Conservation (phyloP, 2,888 invertebrate genomes). For the Perizoma flavofasciatum region DNA sequence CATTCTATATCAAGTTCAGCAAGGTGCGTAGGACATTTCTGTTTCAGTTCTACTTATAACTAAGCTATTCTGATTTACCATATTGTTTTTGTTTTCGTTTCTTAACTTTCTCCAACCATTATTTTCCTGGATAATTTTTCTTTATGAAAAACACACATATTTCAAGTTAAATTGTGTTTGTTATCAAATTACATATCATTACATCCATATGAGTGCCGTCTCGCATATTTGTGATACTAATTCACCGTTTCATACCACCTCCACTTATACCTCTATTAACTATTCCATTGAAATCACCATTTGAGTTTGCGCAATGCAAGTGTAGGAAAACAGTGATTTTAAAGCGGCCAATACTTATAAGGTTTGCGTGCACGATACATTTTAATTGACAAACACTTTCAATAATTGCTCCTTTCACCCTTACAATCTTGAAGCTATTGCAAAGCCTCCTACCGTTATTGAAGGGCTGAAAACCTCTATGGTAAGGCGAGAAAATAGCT, state of each 20-base stretch:
- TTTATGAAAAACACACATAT: no score
- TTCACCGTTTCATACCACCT: background rate
- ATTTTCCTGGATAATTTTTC: no score
- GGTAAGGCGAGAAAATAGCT: background rate
- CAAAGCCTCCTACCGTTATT: background rate
- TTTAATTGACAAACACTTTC: constrained; percentile 18
- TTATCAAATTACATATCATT: background rate
- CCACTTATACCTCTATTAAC: background rate
- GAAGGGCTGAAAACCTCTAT: background rate
- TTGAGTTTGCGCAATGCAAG: constrained; percentile 12
- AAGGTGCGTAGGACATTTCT: no score
- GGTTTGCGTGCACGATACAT: constrained; percentile 14
- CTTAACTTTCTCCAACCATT: no score
- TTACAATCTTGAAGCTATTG: background rate
- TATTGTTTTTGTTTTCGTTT: no score
- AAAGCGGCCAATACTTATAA: constrained; percentile 2
- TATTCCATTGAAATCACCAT: constrained; percentile 2
- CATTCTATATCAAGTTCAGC: no score
- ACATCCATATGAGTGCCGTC: background rate
- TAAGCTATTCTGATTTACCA: no score
- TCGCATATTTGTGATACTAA: background rate
- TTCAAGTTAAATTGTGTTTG: background rate
- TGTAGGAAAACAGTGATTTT: constrained; percentile 9
- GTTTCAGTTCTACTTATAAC: no score
- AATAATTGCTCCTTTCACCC: constrained; percentile 10